These are phyloP conservation scores for Drosophila leonis DNA, from an alignment of 2,888 invertebrate genomes.

Conservation along the genomic window DNA sequence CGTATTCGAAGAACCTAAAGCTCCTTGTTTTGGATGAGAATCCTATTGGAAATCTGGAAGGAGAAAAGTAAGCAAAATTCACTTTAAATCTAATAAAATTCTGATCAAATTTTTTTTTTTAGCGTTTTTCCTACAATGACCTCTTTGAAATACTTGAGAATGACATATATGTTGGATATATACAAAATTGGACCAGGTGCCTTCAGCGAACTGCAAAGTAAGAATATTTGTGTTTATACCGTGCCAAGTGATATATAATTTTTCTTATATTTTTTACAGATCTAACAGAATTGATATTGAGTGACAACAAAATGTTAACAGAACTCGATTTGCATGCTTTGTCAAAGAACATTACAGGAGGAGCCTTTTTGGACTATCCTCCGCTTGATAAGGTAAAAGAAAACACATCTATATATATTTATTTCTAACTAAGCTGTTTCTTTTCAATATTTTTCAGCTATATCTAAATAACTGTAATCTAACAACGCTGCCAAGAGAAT, in stretches of 20 bases:
- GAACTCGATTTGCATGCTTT: constrained; percentile 88
- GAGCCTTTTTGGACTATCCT: constrained; percentile 88
- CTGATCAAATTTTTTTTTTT: constrained; percentile 56
- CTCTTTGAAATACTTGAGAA: constrained; percentile 88
- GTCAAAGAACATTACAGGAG: constrained; percentile 85
- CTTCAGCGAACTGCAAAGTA: constrained; percentile 87
- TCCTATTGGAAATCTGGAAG: constrained; percentile 88
- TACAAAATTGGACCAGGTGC: constrained; percentile 87
- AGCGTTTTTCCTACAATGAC: constrained; percentile 89
- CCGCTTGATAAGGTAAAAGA: constrained; percentile 87
- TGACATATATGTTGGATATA: constrained; percentile 89
- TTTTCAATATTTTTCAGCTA: constrained; percentile 86
- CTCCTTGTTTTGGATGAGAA: constrained; percentile 90
- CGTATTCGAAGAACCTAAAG: constrained; percentile 87
- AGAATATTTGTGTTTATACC: constrained; percentile 14
- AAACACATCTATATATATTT: background rate
- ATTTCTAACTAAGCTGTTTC: background rate
- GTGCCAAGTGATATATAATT: background rate
- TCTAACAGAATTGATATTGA: constrained; percentile 87
- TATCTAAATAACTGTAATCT: constrained; percentile 90
- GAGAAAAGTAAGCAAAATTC: constrained; percentile 79
- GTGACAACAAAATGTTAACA: constrained; percentile 88
- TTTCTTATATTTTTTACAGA: constrained; percentile 57
- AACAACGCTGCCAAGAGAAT: constrained; percentile 84
- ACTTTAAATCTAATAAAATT: background rate